Evolutionary conservation across 2,797 vertebrate species (phyloP), one percentile per base, ranked within the genome.

Genomic region (Sebastes matsubarae): DNA sequence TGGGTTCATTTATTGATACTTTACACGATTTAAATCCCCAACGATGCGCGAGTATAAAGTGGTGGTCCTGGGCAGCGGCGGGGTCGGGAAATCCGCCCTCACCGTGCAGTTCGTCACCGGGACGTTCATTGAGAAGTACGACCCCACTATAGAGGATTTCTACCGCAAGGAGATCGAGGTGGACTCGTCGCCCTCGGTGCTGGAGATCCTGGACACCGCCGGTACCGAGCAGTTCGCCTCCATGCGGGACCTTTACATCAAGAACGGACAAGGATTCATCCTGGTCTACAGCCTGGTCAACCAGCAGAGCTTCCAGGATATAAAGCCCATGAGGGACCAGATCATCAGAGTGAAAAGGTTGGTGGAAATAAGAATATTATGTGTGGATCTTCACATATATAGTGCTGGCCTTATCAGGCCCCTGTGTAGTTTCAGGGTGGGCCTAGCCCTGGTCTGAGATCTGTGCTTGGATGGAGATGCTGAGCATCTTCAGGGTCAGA

Each of bases 141-240:
- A 99, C 96, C 98, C 98, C 77, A 99, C 98, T 87, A 99, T 99
- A 89, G 98, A 99, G 96, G 98, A 99, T 94, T 99, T 99, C 86
- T 99, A 99, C 95, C 98, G 97, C 94, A 99, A 98, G 93, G 98
- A 99, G 95, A 99, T 99, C 89, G 98, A 99, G 94, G 98, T 99
- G 95, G 98, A 99, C 94, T 97, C 97, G 60, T 98, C 98, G 5
- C 98, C 97, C 63, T 99, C 98, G 55, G 98, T 99, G 79, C 94
- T 99, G 94, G 98, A 99, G 96, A 99, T 99, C 94, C 96, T 99
- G 55, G 97, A 99, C 96, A 99, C 98, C 57, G 98, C 98, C 11
- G 98, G 98, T 10, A 99, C 98, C 38, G 98, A 99, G 93, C 98
- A 99, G 96, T 99, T 98, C 93, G 98, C 98, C 84, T 98, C 98